Percentiles rank a stretch among this genome's conserved stretches.
Conservation (phyloP, 2,113 vertebrate species). For the Carassius gibelio region DNA sequence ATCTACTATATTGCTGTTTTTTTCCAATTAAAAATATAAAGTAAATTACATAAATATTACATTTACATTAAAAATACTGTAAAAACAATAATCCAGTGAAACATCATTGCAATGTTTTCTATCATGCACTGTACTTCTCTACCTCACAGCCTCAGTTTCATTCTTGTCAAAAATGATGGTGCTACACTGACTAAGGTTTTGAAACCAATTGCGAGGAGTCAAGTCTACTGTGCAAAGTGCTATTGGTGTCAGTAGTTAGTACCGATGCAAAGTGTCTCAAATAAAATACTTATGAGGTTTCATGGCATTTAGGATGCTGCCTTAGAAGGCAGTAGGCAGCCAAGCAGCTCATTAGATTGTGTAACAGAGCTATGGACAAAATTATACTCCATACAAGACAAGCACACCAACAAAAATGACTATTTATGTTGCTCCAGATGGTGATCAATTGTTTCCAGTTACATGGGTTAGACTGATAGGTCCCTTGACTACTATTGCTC, state of each 20-base stretch:
- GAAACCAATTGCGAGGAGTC: background rate
- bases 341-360: background rate
- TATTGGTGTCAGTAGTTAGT: background rate
- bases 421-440: constrained; percentile 32
- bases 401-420: constrained; percentile 10
- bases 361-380: constrained; percentile 2
- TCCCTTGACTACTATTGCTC: constrained; percentile 9
- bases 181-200: background rate
- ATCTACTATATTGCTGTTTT: too few relatives aligned
- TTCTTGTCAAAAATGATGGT: background rate
- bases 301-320: background rate
- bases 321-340: background rate
- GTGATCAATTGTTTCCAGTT: constrained; percentile 13
- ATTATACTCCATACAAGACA: constrained; percentile 11
- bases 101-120: too few relatives aligned
- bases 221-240: background rate
- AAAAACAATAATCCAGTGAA: too few relatives aligned
- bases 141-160: background rate
- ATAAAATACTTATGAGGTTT: constrained; percentile 4
- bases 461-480: constrained; percentile 2
- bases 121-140: background rate
- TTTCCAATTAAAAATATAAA: too few relatives aligned
- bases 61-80: too few relatives aligned
- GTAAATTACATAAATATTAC: too few relatives aligned
- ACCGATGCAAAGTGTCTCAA: background rate